Percentiles rank a stretch among this genome's conserved stretches.
These are phyloP conservation scores for Heliornis fulica DNA, from an alignment of 2,113 vertebrate genomes.

Conservation along the genomic window DNA sequence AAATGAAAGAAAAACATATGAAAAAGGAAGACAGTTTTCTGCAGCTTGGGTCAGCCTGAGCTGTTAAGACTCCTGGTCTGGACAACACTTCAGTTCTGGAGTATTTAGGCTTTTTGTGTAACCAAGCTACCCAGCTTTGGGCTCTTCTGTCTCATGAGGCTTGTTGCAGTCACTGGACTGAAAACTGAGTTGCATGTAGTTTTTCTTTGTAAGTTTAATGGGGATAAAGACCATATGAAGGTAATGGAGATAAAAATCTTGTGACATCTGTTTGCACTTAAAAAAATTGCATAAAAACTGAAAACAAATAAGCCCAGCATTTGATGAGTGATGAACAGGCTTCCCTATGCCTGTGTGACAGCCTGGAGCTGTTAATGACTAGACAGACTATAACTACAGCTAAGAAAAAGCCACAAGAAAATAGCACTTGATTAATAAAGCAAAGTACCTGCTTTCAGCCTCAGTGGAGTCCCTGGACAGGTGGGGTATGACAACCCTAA, in stretches of 20 bases:
- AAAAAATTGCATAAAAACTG: background rate
- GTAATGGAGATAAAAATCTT: conserved; percentile 4
- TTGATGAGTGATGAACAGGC: background rate
- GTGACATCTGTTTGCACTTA: conserved; percentile 40
- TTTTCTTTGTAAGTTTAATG: background rate
- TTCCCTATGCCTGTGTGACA: background rate
- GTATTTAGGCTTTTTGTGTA: background rate
- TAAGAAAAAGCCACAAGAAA: background rate
- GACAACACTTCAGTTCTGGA: background rate
- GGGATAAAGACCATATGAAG: background rate
- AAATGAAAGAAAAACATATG: background rate
- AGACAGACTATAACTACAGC: background rate
- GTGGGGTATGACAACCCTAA: background rate
- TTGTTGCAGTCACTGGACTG: background rate
- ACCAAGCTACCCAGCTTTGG: background rate
- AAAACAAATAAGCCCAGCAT: conserved; percentile 15
- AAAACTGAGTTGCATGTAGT: background rate
- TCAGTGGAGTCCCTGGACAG: background rate
- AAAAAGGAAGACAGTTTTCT: background rate
- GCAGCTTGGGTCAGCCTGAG: background rate
- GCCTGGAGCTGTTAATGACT: background rate
- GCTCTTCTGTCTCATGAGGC: background rate
- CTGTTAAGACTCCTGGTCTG: background rate
- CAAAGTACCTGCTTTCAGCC: background rate
- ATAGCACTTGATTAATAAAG: background rate